Conservation (phyloP, 2,797 vertebrate genomes). For the Botia almorhae region DNA sequence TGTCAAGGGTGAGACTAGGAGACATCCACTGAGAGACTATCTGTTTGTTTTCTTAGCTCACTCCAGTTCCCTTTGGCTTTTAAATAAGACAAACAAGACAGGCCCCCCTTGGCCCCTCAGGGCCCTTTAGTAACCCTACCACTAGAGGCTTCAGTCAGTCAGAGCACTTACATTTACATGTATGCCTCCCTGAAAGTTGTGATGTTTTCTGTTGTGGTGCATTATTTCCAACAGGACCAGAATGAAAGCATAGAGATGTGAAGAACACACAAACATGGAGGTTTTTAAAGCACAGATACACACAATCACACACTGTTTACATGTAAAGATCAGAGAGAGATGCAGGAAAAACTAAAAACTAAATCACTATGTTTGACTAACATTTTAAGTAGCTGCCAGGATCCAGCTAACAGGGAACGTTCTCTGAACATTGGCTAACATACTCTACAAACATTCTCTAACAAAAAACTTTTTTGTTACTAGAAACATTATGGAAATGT, state of each 20-base stretch:
- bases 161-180: neutral
- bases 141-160: slow-evolving; percentile 12
- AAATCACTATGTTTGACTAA: neutral
- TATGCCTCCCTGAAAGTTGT: too few relatives aligned
- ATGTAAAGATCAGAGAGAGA: neutral
- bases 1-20: slow-evolving; percentile 3
- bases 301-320: neutral
- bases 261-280: neutral
- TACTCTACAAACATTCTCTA: too few relatives aligned
- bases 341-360: neutral
- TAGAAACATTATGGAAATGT: too few relatives aligned
- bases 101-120: slow-evolving; percentile 16
- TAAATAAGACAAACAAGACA: slow-evolving; percentile 39
- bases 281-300: neutral
- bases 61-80: slow-evolving; percentile 28
- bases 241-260: neutral
- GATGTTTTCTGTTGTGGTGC: neutral
- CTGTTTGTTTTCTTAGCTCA: slow-evolving; percentile 42
- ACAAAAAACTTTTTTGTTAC: too few relatives aligned
- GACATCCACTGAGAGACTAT: slow-evolving; percentile 5
- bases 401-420: slow-evolving; percentile 62
- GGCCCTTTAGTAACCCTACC: slow-evolving; percentile 43
- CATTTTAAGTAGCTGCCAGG: too few relatives aligned
- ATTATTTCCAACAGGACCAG: too few relatives aligned
- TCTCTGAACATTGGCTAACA: too few relatives aligned